Conservation (phyloP, 2,888 invertebrate genomes). For the Lottia scabra region DNA sequence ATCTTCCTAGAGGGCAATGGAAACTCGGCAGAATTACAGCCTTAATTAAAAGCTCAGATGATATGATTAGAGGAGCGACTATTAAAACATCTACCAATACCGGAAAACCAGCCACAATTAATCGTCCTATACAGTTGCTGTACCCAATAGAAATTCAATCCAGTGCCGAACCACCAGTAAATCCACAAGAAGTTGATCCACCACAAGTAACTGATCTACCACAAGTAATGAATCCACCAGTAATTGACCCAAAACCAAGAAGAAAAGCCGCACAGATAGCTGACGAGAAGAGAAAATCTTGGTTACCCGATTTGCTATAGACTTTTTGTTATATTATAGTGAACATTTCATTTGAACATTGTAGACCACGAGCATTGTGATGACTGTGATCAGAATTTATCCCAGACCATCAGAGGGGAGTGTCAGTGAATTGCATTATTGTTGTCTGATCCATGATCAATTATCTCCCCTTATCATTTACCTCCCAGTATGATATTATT, state of each 20-base stretch:
- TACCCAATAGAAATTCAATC: neutral
- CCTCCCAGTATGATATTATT: no score
- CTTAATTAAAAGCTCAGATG: neutral
- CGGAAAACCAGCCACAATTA: neutral
- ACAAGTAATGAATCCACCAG: neutral
- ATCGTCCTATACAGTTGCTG: neutral
- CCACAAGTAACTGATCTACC: neutral
- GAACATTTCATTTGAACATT: no score
- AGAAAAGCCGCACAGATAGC: neutral
- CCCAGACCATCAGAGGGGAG: no score
- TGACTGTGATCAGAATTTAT: no score
- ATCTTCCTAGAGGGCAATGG: neutral
- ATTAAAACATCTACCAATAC: neutral
- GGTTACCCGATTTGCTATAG: neutral
- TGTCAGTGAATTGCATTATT: no score
- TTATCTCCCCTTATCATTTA: no score
- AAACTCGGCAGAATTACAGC: neutral
- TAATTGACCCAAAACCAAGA: neutral
- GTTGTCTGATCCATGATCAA: no score
- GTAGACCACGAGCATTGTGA: no score
- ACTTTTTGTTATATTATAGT: no score
- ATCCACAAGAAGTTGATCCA: no score
- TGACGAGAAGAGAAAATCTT: neutral
- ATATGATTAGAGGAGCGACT: neutral
- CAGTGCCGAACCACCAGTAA: no score